Evolutionary conservation across 2,113 vertebrate genomes (phyloP), one percentile per base, ranked within the genome.

Genomic region (Xenopus laevis): DNA sequence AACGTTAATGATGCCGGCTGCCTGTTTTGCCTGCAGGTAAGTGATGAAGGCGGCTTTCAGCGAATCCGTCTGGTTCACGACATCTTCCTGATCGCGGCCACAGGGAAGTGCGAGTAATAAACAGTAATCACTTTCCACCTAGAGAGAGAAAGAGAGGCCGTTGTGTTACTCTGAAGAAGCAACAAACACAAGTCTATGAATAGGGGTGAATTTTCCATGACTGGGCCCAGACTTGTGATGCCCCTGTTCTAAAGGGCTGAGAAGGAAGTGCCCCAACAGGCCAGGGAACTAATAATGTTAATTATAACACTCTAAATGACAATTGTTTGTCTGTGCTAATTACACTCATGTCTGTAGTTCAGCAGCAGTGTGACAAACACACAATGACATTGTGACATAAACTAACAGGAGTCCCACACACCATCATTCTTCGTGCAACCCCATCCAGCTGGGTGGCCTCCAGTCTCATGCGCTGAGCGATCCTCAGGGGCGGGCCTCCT

Each of bases 91-190:
- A 87, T 99, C 97, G 27, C 96, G 92, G 66, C 97, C 97, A 55
- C 97, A 99, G 2, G 97, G 97, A 82, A 99, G 84, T 60, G 96
- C 97, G 89, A 98, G 87, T 60, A 98, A 79, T 79, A 99, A 87
- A 87, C 96, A 99, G 88, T 98, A 98, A 81, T 99, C 97, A 16
- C 92, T 95, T 84, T 99, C 96, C 92, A 95, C 92, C 96, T 99
- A 55, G 47, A 13, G 47, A 50, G 4, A 13, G 47, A 4, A 10
- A 50, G 47, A 50, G 1, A 13, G 11, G 11, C 9, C 6, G 47
- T 6, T 50, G 33, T 40, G 33, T 40, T 9, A 9, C 33, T 40
- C 33, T 40, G 33, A 40, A 9, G 33, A 3, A 9, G 2, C 33
- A 40, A 40, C 6, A n/a, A n/a, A n/a, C 30, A 40, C 33, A 40